Evolutionary conservation across 2,797 vertebrate genomes (phyloP).

Genomic region (Sebastes reedi): DNA sequence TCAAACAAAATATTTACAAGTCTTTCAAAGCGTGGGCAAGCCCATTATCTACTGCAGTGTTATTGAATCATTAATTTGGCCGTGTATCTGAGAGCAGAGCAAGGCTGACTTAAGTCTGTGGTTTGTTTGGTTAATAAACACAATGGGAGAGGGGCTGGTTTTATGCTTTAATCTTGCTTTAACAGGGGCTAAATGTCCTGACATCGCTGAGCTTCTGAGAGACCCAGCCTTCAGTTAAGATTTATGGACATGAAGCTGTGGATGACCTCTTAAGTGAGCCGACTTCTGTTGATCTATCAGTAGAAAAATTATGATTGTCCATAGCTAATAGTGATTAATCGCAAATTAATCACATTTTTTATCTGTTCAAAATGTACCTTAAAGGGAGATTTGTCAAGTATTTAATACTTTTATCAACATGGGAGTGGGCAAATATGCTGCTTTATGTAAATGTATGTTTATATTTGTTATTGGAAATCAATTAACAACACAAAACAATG

Average conservation of each 20-base stretch:
- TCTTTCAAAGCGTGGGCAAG: conserved; percentile 67
- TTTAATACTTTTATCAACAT: too few relatives aligned
- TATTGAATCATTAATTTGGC: conserved; percentile 69
- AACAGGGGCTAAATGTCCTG: conserved; percentile 45
- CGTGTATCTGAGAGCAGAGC: conserved; percentile 38
- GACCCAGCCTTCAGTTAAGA: conserved; percentile 30
- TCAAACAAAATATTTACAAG: conserved; percentile 82
- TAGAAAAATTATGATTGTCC: neutral
- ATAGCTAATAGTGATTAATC: too few relatives aligned
- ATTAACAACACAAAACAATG: too few relatives aligned
- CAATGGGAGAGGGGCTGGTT: conserved; percentile 20
- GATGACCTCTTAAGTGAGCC: conserved; percentile 23
- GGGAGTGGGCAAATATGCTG: too few relatives aligned
- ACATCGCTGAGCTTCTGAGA: conserved; percentile 55
- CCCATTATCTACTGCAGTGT: conserved; percentile 57
- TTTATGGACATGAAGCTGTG: conserved; percentile 20
- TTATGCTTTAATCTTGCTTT: conserved; percentile 60
- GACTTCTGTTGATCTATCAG: conserved; percentile 13
- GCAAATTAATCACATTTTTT: too few relatives aligned
- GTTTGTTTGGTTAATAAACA: conserved; percentile 72
- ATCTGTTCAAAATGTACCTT: too few relatives aligned
- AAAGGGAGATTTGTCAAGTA: too few relatives aligned
- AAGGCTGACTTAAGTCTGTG: conserved; percentile 37
- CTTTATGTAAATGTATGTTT: too few relatives aligned
- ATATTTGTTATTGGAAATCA: too few relatives aligned